Conservation (phyloP, 2,888 invertebrate genomes). For the Notocelia uddmanniana region DNA sequence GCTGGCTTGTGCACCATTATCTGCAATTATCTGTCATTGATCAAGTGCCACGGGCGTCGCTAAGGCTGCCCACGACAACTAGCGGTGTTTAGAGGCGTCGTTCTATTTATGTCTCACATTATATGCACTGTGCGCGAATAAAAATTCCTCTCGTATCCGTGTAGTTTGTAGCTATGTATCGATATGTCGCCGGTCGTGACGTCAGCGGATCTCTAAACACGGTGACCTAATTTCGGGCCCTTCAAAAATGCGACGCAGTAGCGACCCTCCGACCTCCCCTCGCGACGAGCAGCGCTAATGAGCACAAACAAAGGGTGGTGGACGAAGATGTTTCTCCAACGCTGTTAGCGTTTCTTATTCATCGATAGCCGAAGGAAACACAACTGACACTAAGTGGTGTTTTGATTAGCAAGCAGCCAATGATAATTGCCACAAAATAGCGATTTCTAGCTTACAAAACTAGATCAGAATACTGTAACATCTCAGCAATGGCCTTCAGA, state of each 20-base stretch:
- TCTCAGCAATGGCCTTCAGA: neutral
- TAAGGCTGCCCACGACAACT: constrained; percentile 37
- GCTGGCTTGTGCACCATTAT: constrained; percentile 24
- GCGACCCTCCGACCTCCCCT: constrained; percentile 35
- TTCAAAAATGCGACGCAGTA: constrained; percentile 43
- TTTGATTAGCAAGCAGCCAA: constrained; percentile 22
- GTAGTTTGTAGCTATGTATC: constrained; percentile 15
- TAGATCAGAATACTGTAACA: constrained; percentile 5
- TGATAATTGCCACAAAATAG: constrained; percentile 8
- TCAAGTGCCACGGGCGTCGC: constrained; percentile 44
- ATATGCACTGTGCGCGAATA: constrained; percentile 41
- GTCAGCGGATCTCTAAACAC: constrained; percentile 39
- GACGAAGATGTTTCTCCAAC: constrained; percentile 2
- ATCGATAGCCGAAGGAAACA: constrained; percentile 2
- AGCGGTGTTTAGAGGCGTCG: constrained; percentile 47
- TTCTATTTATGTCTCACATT: constrained; percentile 47
- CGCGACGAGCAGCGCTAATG: constrained; percentile 16
- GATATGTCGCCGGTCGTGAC: constrained; percentile 24
- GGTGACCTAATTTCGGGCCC: constrained; percentile 47
- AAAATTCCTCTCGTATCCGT: constrained; percentile 35
- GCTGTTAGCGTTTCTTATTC: constrained; percentile 20
- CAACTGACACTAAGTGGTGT: constrained; percentile 16
- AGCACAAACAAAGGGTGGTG: constrained; percentile 20
- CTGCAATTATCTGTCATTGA: constrained; percentile 45
- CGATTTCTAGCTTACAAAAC: constrained; percentile 11